Base-by-base conservation (phyloP, 1,140 invertebrate species). In the Drosophila parvula region DNA sequence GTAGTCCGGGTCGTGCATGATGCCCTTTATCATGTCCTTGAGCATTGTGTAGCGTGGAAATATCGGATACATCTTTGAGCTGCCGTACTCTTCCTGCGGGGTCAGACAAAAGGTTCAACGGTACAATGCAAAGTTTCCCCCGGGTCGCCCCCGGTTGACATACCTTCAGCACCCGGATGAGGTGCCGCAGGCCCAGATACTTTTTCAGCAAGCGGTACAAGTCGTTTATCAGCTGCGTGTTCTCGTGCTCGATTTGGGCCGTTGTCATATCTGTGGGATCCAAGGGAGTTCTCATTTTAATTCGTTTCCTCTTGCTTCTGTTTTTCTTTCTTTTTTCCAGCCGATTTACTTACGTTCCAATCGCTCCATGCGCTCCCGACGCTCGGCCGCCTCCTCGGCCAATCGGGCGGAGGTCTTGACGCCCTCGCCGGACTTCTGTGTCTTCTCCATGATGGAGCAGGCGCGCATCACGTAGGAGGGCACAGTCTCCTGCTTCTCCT, bases 11-110 rank as follows among this genome's bases (percentile, higher is more conserved):
- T 98, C 96, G 79, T 97, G 95, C 95, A 98, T 97, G 78, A 98
- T 97, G 89, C 97, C 96, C 93, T 98, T 98, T 90, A 98, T 98
- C 97, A 98, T 97, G 90, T 98, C 97, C 92, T 98, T 98, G 53
- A 98, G 94, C 94, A 98, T 97, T 48, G 96, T 96, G 93, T 98
- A 98, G 48, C 97, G 95, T 14, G 97, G 97, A 85, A 98, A 96
- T 93, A 98, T 97, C 41, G 97, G 97, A 92, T 98, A 98, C 81
- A 97, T 94, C 93, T 98, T 98, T 32, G 97, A 96, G 86, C 95
- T 96, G 76, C 96, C 95, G 92, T 98, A 98, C 83, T 97, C 96
- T 58, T 95, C 94, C 96, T 97, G 94, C 61, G 56, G 8, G 12
- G n/a, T 44, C 32, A 53, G 34, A 55, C 28, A 40, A 55, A 38